phyloP scores from a whole-genome alignment of 2,113 vertebrate species.

The Pachypanchax playfairii region DNA sequence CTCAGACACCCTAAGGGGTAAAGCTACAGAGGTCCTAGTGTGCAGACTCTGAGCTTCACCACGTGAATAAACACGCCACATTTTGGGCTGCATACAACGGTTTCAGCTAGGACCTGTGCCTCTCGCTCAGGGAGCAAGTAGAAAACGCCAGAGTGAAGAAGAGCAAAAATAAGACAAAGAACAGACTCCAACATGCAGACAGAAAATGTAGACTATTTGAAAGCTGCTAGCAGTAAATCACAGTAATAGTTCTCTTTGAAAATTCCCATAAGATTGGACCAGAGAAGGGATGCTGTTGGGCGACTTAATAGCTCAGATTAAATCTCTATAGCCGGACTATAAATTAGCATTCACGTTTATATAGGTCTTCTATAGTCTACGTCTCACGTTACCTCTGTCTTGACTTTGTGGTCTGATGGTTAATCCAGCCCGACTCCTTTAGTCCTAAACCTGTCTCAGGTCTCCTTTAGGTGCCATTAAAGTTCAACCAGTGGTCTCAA shows the following conservation, averaged over 20 bases:
- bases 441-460: conserved; percentile 31
- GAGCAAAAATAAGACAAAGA: conserved; percentile 40
- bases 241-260: conserved; percentile 68
- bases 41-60: conserved; percentile 38
- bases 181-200: conserved; percentile 22
- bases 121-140: conserved; percentile 28
- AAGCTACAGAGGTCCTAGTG: conserved; percentile 33
- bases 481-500: conserved; percentile 19
- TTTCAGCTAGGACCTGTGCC: conserved; percentile 11
- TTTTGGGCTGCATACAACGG: conserved; percentile 6
- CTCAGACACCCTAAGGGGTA: conserved; percentile 43
- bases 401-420: conserved; percentile 49
- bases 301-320: conserved; percentile 65
- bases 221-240: conserved; percentile 64
- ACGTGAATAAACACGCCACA: conserved; percentile 34
- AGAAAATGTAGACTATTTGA: conserved; percentile 36
- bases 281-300: conserved; percentile 34
- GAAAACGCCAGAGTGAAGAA: conserved; percentile 26
- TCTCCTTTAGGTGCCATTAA: conserved; percentile 35
- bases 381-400: conserved; percentile 65
- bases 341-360: conserved; percentile 58
- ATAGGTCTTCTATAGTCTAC: conserved; percentile 53
- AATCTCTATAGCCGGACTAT: conserved; percentile 69
- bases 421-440: conserved; percentile 59
- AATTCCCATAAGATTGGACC: conserved; percentile 52